These are phyloP conservation scores for Hydriomena furcata DNA, from an alignment of 2,888 invertebrate species.

Conservation along the genomic window DNA sequence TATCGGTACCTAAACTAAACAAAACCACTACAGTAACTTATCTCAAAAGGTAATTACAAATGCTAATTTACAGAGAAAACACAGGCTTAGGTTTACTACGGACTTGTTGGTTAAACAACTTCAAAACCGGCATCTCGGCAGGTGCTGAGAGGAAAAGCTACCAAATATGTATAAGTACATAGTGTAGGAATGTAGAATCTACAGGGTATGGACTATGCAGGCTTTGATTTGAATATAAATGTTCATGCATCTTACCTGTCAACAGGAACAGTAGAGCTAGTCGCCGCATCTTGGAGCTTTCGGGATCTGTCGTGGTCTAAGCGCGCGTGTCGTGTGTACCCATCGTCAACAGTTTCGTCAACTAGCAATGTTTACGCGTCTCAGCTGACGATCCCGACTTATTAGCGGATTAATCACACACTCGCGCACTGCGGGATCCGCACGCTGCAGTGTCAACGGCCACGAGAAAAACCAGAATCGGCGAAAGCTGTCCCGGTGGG, in stretches of 20 bases:
- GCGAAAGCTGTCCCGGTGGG: slow-evolving; percentile 65
- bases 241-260: slow-evolving; percentile 64
- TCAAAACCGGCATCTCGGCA: slow-evolving; percentile 28
- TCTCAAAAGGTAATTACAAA: slow-evolving; percentile 9
- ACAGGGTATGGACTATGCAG: slow-evolving; percentile 9
- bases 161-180: neutral
- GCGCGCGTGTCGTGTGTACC: slow-evolving; percentile 54
- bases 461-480: slow-evolving; percentile 76
- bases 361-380: slow-evolving; percentile 75
- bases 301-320: slow-evolving; percentile 50
- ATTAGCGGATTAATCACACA: slow-evolving; percentile 80
- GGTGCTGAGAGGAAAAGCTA: slow-evolving; percentile 14
- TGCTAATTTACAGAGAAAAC: slow-evolving; percentile 19
- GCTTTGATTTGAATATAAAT: slow-evolving; percentile 2
- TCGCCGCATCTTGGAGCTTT: slow-evolving; percentile 67
- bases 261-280: slow-evolving; percentile 66
- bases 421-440: slow-evolving; percentile 81
- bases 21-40: slow-evolving; percentile 9
- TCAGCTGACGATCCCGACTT: slow-evolving; percentile 74
- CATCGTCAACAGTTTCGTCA: slow-evolving; percentile 63
- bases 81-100: slow-evolving; percentile 9
- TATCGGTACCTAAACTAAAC: neutral
- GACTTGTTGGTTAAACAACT: slow-evolving; percentile 31
- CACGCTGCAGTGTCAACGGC: slow-evolving; percentile 82
- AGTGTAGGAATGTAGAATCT: neutral